phyloP scores from a whole-genome alignment of 2,797 vertebrate species.

The Darevskia mixta region DNA sequence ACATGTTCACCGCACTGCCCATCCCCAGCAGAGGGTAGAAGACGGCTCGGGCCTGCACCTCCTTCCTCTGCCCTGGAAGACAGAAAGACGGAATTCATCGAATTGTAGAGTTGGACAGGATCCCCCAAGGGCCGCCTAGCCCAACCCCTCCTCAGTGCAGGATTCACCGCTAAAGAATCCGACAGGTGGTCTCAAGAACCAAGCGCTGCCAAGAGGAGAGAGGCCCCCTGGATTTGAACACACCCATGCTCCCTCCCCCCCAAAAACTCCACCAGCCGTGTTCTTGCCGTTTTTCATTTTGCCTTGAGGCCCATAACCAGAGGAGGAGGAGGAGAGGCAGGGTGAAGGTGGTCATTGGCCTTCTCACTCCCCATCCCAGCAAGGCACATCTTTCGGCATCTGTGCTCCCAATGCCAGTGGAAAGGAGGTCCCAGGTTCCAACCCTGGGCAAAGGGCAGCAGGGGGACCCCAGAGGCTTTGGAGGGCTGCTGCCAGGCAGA shows the following conservation, averaged over 20 bases:
- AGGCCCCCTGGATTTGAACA: no score
- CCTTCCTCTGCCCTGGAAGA: constrained; percentile 85
- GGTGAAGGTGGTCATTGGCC: not conserved
- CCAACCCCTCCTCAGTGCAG: no score
- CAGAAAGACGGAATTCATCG: constrained; percentile 36
- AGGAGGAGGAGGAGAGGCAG: not conserved
- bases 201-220: no score
- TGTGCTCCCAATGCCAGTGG: not conserved
- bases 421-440: not conserved
- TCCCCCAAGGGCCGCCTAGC: no score
- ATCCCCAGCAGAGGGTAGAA: constrained; percentile 92
- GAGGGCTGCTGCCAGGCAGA: not conserved
- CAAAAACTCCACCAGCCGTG: no score
- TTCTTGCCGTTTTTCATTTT: no score
- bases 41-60: constrained; percentile 91
- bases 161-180: no score
- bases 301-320: no score
- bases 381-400: not conserved
- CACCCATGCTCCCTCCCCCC: no score
- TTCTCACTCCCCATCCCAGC: not conserved
- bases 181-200: not conserved
- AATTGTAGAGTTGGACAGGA: no score
- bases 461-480: not conserved
- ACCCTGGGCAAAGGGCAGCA: not conserved
- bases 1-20: constrained; percentile 91